These are phyloP conservation scores for Setipinna tenuifilis DNA, from an alignment of 2,797 vertebrate genomes.

Conservation along the genomic window DNA sequence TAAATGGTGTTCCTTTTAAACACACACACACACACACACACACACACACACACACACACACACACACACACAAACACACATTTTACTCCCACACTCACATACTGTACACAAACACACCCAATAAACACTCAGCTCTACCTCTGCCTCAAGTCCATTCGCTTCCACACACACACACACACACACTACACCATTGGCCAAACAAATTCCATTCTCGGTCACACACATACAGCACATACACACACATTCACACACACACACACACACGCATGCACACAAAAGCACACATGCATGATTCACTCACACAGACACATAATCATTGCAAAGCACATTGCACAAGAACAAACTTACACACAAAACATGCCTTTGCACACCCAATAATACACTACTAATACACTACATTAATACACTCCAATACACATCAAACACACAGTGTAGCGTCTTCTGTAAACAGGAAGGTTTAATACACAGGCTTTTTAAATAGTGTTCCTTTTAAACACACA, in stretches of 20 bases:
- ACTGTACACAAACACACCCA: neutral
- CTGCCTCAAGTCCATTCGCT: neutral
- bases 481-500: neutral
- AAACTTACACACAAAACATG: no score
- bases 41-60: slow-evolving; percentile 9
- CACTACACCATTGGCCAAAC: no score
- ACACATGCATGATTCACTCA: no score
- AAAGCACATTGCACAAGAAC: no score
- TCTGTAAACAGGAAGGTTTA: neutral
- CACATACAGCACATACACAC: no score
- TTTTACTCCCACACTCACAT: neutral
- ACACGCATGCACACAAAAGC: no score
- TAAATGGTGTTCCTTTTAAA: neutral
- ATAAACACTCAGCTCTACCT: slow-evolving; percentile 5
- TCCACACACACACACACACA: slow-evolving; percentile 5
- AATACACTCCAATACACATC: neutral
- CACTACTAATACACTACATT: no score
- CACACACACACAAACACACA: slow-evolving; percentile 19
- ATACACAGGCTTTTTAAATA: neutral
- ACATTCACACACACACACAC: no score
- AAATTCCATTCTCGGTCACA: no score
- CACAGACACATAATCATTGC: no score
- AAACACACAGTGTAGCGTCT: neutral
- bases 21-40: neutral
- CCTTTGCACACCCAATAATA: no score